Evolutionary conservation across 2,113 vertebrate genomes (phyloP).

Genomic region (Varanus komodoensis): DNA sequence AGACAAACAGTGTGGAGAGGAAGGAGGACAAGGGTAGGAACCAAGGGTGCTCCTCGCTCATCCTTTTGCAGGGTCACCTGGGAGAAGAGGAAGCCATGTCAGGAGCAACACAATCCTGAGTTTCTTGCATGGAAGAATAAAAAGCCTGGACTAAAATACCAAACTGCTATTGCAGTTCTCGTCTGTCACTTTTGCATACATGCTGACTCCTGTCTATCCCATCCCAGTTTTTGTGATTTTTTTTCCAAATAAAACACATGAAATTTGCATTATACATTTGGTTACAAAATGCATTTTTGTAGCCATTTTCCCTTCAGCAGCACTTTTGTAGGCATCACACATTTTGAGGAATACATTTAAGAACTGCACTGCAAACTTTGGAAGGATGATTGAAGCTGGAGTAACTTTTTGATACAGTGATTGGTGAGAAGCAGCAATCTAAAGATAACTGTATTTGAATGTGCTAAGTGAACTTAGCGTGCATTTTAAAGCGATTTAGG

Average conservation of each 20-base stretch:
- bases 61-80: neutral
- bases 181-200: neutral
- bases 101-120: neutral
- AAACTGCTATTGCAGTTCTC: too few relatives aligned
- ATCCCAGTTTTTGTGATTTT: neutral
- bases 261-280: neutral
- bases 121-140: neutral
- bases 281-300: neutral
- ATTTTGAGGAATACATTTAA: too few relatives aligned
- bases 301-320: neutral
- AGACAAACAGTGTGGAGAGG: too few relatives aligned
- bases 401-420: too few relatives aligned
- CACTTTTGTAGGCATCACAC: neutral
- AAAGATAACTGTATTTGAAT: neutral
- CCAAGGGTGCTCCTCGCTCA: neutral
- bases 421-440: neutral
- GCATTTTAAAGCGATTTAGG: too few relatives aligned
- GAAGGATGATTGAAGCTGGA: too few relatives aligned
- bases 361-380: too few relatives aligned
- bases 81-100: neutral
- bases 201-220: neutral
- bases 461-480: neutral
- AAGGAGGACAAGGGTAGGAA: too few relatives aligned
- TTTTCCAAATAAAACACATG: neutral
- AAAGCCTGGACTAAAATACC: neutral